These are phyloP conservation scores for Halcyon malimbica DNA, from an alignment of 2,113 vertebrate species.

Conservation along the genomic window DNA sequence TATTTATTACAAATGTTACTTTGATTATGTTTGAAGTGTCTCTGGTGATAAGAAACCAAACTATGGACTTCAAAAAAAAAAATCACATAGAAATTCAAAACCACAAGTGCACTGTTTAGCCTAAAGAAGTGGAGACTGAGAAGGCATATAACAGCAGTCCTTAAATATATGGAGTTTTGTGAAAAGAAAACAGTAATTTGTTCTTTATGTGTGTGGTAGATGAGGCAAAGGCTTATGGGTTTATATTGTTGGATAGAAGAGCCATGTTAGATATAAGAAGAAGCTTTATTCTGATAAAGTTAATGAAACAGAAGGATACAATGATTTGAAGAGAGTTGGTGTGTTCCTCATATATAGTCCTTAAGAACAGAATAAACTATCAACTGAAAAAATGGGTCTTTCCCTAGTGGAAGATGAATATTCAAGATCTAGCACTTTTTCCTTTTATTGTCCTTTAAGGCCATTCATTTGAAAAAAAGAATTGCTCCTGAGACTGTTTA, in stretches of 20 bases:
- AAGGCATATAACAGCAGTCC: background rate
- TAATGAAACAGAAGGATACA: background rate
- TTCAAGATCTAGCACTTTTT: background rate
- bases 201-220: background rate
- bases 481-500: background rate
- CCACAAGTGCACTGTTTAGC: background rate
- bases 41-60: background rate
- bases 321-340: background rate
- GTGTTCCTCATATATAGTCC: background rate
- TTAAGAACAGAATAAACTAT: background rate
- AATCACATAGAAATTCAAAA: background rate
- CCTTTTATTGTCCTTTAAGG: background rate
- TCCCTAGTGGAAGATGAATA: background rate
- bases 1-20: background rate
- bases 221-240: background rate
- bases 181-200: background rate
- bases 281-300: background rate
- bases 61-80: background rate
- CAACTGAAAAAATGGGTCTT: background rate
- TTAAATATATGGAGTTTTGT: background rate
- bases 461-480: background rate
- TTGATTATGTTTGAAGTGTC: background rate
- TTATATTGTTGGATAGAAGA: background rate
- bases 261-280: background rate
- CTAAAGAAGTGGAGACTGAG: background rate